phyloP scores from a whole-genome alignment of 92 coral and sea anemone species.

The Isaurus tuberculatus region DNA sequence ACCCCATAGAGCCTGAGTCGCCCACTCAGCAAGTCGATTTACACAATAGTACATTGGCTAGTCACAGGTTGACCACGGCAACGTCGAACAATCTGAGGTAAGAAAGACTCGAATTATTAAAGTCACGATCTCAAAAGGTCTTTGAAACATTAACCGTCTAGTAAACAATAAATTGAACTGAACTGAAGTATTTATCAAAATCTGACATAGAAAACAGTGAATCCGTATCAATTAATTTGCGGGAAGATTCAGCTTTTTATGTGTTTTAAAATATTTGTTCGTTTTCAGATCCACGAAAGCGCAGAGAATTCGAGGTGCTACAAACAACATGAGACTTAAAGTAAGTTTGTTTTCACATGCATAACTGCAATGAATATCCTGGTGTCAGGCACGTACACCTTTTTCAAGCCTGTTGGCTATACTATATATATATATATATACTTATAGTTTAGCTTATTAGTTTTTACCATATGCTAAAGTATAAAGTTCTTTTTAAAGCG shows the following conservation, averaged over 20 bases:
- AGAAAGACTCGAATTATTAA: not conserved
- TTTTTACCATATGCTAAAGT: not conserved
- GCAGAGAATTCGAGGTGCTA: constrained; percentile 84
- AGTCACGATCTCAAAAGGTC: too few relatives aligned
- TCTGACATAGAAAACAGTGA: too few relatives aligned
- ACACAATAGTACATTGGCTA: constrained; percentile 9
- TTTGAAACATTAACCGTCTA: too few relatives aligned
- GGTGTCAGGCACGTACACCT: too few relatives aligned
- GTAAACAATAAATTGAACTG: too few relatives aligned
- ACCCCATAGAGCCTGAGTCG: constrained; percentile 39
- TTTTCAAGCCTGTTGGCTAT: too few relatives aligned
- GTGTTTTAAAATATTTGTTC: not conserved
- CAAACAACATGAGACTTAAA: constrained; percentile 84
- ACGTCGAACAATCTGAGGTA: constrained; percentile 37
- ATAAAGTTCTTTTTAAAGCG: not conserved
- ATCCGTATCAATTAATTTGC: not conserved
- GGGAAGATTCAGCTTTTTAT: not conserved
- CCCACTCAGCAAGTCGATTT: constrained; percentile 6
- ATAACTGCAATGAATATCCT: not conserved
- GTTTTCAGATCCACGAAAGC: constrained; percentile 75
- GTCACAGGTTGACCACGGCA: constrained; percentile 44
- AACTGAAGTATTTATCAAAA: too few relatives aligned
- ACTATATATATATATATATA: too few relatives aligned
- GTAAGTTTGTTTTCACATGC: constrained; percentile 23
- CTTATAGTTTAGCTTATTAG: not conserved